Conservation (phyloP, 2,113 vertebrate species). For the Ammodytes dubius region DNA sequence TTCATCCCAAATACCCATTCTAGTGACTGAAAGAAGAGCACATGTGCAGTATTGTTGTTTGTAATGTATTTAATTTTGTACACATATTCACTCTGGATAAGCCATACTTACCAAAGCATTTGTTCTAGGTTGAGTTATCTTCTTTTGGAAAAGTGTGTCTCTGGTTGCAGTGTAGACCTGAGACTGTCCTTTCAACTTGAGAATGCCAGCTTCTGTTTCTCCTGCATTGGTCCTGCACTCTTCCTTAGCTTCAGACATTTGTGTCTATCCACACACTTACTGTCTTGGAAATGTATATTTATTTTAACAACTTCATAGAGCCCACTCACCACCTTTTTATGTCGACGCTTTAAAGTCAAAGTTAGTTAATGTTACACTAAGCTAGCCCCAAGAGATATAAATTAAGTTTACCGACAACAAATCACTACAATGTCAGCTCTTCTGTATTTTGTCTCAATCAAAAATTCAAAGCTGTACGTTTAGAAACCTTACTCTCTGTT, state of each 20-base stretch:
- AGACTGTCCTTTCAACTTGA: conserved; percentile 47
- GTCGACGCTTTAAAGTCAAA: background rate
- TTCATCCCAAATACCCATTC: conserved; percentile 91
- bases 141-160: conserved; percentile 74
- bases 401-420: background rate
- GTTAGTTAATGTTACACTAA: background rate
- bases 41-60: background rate
- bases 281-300: too few species aligned
- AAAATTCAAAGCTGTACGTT: background rate
- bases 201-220: background rate
- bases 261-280: background rate
- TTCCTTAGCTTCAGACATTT: conserved; percentile 39
- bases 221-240: background rate
- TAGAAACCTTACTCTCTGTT: too few species aligned
- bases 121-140: background rate
- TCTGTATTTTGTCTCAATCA: background rate
- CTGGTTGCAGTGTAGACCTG: conserved; percentile 82
- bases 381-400: background rate
- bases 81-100: background rate
- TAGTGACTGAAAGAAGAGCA: conserved; percentile 82
- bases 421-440: background rate
- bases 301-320: background rate
- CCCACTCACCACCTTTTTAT: background rate
- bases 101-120: conserved; percentile 85
- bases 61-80: background rate